Base-by-base conservation (phyloP, 2,113 vertebrate species). In the Archilochus colubris region DNA sequence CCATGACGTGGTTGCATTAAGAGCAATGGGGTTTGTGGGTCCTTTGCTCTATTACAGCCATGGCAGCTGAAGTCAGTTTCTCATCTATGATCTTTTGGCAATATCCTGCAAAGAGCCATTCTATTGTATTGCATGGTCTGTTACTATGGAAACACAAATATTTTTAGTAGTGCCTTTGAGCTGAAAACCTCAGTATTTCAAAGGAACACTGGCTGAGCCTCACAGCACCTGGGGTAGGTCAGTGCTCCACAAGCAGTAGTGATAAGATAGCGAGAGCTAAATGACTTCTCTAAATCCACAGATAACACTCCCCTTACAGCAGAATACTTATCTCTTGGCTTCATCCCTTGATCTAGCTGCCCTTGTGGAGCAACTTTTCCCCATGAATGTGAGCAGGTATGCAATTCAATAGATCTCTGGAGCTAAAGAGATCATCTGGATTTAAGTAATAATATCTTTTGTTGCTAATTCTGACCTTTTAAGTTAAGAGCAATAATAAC, bases 131-230 rank as follows among this genome's bases (percentile, higher is more conserved):
- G 23, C 81, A 62, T 33, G 25, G 73, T 30, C 88, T 53, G 86
- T 97, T 86, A 28, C 96, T 72, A 77, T 89, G 92, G 95, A 24
- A 94, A 89, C 95, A 33, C 57, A 33, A 93, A 92, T 96, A 97
- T 91, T 96, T 96, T 95, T 88, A 95, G 93, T 69, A 22, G 53
- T 40, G 79, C 89, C 48, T 94, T 93, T 94, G 57, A 61, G 86
- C 68, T 44, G 91, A 82, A 92, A 88, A 92, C n/a, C 86, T 88
- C 59, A 10, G 20, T 48, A 31, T 66, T 91, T 82, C 57, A 46
- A 36, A 67, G 0, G 40, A 90, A 36, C 19, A 14, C 64, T 22
- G 73, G 36, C n/a, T 7, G 74, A 91, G 57, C 67, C 59, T 69
- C 27, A 14, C 30, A 18, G 84, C 92, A 93, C 76, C 91, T 63